Evolutionary conservation across 1,140 invertebrate genomes (phyloP).

Genomic region (Pantala flavescens): DNA sequence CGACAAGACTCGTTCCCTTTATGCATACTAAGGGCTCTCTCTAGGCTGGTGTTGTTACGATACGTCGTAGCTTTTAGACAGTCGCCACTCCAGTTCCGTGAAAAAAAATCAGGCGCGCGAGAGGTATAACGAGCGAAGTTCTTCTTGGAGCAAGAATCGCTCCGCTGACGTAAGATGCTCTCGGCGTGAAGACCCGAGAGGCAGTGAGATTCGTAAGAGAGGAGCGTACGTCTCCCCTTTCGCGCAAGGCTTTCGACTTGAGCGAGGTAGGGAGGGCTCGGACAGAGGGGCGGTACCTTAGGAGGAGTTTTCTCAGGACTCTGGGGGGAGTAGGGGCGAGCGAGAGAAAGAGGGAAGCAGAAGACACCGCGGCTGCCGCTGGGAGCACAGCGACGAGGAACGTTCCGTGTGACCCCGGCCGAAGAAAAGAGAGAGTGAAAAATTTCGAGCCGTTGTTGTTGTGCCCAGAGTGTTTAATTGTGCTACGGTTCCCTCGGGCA

Average conservation of each 20-base stretch:
- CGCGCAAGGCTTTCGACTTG: background rate
- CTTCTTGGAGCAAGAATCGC: background rate
- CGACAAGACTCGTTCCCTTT: too few relatives aligned
- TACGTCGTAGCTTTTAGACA: too few relatives aligned
- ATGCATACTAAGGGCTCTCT: too few relatives aligned
- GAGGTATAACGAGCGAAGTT: background rate
- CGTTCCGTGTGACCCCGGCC: too few relatives aligned
- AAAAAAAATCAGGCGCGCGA: too few relatives aligned
- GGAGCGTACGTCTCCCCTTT: background rate
- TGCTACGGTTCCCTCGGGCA: too few relatives aligned
- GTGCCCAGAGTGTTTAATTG: background rate
- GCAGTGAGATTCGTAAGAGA: background rate
- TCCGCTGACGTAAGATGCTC: background rate
- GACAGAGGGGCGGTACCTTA: background rate
- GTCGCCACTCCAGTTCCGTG: too few relatives aligned
- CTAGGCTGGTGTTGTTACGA: too few relatives aligned
- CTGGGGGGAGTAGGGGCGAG: background rate
- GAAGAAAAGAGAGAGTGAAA: background rate
- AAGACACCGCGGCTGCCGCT: background rate
- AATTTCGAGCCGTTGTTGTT: background rate
- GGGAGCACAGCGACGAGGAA: background rate
- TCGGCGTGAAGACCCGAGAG: background rate
- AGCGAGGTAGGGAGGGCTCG: background rate
- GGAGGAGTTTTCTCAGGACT: constrained; percentile 4
- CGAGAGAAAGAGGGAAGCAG: background rate